Percentiles rank a stretch among this genome's conserved stretches.
Evolutionary conservation across 2,797 vertebrate species (phyloP).

Genomic region (Poecilia gillii): DNA sequence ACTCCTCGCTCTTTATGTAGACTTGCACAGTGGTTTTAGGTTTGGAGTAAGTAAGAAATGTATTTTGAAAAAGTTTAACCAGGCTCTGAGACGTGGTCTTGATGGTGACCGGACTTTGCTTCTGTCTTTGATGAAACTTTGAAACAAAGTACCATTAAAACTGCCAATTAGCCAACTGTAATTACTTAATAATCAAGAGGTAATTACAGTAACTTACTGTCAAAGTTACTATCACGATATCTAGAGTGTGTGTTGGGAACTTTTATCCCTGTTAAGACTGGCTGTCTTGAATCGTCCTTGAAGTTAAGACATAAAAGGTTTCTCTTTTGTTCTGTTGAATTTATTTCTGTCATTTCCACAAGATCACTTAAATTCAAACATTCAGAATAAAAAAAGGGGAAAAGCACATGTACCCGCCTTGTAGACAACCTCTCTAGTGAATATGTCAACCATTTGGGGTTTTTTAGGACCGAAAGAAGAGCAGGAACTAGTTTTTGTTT

Average conservation of each 20-base stretch:
- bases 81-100: slow-evolving; percentile 3
- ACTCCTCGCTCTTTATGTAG: neutral
- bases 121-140: slow-evolving; percentile 34
- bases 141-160: slow-evolving; percentile 56
- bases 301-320: slow-evolving; percentile 28
- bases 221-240: slow-evolving; percentile 32
- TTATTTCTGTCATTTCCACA: neutral
- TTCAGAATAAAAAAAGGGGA: neutral
- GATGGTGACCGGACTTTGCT: slow-evolving; percentile 39
- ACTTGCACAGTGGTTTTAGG: neutral
- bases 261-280: neutral
- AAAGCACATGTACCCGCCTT: neutral
- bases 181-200: slow-evolving; percentile 63
- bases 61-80: neutral
- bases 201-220: slow-evolving; percentile 58
- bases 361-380: neutral
- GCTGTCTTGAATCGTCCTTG: slow-evolving; percentile 2
- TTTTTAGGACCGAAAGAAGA: no score
- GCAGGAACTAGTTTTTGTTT: no score
- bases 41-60: neutral
- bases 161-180: slow-evolving; percentile 57
- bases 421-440: neutral
- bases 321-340: neutral
- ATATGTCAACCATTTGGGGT: no score
- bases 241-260: slow-evolving; percentile 2